Evolutionary conservation across 2,113 vertebrate species (phyloP), one percentile per base, ranked within the genome.

Genomic region (Gila orcuttii): DNA sequence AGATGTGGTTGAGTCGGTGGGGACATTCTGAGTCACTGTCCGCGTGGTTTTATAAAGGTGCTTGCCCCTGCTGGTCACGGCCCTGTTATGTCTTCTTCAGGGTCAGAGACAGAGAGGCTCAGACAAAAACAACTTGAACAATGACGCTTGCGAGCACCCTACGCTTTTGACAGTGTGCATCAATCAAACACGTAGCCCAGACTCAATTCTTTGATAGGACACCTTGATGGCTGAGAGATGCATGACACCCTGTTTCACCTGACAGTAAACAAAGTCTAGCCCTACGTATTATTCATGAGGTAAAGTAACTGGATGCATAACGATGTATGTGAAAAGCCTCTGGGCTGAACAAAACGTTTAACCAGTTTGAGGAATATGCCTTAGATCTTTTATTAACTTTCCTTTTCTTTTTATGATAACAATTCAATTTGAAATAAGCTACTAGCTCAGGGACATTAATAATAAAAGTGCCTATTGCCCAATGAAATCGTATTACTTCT

Each of bases 171-270:
- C 88, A 85, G 73, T 2, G 13, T 6, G 17, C 88, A 89, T 89
- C 88, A 87, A 89, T 89, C 88, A 89, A 79, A 59, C 33, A 17
- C 79, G 33, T 76, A 83, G 86, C 86, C 57, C 17, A 39, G 64
- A 80, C 85, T 85, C 85, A 85, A 76, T 79, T 79, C 68, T 83
- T 78, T 85, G 83, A 86, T 86, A 86, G 83, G 86, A 85, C 86
- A 89, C 88, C 86, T 85, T 89, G 86, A 89, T 87, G 88, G 82
- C 78, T 89, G 78, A 77, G 42, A 84, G 86, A 89, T 87, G 88
- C 82, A 83, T 79, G 78, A 71, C 60, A 81, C 64, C 45, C 47
- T 50, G 60, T 79, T 85, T 87, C 86, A 83, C 47, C 79, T n/a
- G 77, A 60, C 42, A 36, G 86, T 87, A 83, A 84, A 83, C 64